Base-by-base conservation (phyloP, 2,797 vertebrate genomes). In the Clarias pachynema region DNA sequence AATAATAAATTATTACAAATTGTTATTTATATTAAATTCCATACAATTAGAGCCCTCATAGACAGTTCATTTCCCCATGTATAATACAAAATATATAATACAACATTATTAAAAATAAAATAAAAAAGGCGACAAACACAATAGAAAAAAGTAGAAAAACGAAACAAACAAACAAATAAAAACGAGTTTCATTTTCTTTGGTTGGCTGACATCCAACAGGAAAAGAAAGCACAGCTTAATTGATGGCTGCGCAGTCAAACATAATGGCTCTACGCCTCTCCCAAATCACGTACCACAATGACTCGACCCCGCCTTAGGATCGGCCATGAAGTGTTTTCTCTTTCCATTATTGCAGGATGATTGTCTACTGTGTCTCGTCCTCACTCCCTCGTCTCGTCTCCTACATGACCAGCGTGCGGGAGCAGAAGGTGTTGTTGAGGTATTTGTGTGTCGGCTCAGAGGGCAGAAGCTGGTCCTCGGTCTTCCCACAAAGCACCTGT, bases 251-350 rank as follows among this genome's bases (percentile, higher is more conserved):
- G 69, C 94, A 95, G 95, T 96, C 94, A 16, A 87, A 95, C 92
- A 53, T 92, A 93, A 94, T 95, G 91, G 96, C 96, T 93, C 94
- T 89, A 93, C 94, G 96, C 96, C 94, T 96, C 95, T 98, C 97
- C 97, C 96, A 96, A 97, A 96, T 97, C 96, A 97, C 97, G 97
- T 98, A 99, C 97, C 96, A 97, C 96, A 97, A 96, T 96, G 97
- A 97, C 96, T 94, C 96, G 88, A 90, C 86, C 93, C 92, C 94
- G 93, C 94, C 94, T 92, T 93, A 93, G 78, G 82, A 84, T 78
- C 6, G 77, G 85, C 79, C 84, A 79, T 56, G 74, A 81, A 96
- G 95, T 96, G 96, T 97, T 96, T 94, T 91, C 89, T 82, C 74
- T 85, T 85, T 79, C 63, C 56, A 20, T 88, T 74, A 85, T 89